Conservation (phyloP, 2,797 vertebrate species). For the Microctenopoma steveboyesi region DNA sequence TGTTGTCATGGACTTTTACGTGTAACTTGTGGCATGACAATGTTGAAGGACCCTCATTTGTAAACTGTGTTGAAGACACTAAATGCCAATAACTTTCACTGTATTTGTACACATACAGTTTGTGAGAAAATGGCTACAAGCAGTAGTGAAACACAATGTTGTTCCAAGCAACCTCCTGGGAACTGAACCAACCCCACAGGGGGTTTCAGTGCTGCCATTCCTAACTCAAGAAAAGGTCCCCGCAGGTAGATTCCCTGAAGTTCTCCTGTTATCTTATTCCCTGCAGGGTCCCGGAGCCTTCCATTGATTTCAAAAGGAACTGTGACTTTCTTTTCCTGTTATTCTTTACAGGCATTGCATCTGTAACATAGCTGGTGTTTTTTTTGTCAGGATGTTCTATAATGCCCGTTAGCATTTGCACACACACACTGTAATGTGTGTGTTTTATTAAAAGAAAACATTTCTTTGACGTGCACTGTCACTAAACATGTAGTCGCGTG, state of each 20-base stretch:
- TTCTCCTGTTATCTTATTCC: conserved; percentile 59
- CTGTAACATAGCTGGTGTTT: conserved; percentile 7
- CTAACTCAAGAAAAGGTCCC: conserved; percentile 45
- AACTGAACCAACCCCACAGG: conserved; percentile 44
- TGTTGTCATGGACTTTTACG: no score
- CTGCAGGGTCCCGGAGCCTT: conserved; percentile 40
- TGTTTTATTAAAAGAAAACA: conserved; percentile 1
- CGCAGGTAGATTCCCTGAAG: conserved; percentile 54
- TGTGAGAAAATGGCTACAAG: conserved; percentile 29
- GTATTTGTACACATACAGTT: conserved; percentile 1
- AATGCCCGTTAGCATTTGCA: conserved; percentile 4
- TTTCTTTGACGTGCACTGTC: no score
- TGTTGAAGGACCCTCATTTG: conserved; percentile 25
- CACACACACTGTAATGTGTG: neutral
- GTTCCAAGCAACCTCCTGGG: conserved; percentile 47
- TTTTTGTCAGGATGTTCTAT: conserved; percentile 9
- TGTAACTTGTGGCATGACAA: neutral
- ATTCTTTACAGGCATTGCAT: conserved; percentile 30
- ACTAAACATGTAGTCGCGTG: neutral
- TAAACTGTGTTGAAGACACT: conserved; percentile 19
- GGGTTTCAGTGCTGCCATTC: conserved; percentile 39
- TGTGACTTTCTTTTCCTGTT: conserved; percentile 20
- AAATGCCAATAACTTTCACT: conserved; percentile 13
- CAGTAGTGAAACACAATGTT: conserved; percentile 26
- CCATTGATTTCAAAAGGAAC: conserved; percentile 31